Evolutionary conservation across 2,888 invertebrate genomes (phyloP), one percentile per base, ranked within the genome.

Genomic region (Prosapia bicincta): DNA sequence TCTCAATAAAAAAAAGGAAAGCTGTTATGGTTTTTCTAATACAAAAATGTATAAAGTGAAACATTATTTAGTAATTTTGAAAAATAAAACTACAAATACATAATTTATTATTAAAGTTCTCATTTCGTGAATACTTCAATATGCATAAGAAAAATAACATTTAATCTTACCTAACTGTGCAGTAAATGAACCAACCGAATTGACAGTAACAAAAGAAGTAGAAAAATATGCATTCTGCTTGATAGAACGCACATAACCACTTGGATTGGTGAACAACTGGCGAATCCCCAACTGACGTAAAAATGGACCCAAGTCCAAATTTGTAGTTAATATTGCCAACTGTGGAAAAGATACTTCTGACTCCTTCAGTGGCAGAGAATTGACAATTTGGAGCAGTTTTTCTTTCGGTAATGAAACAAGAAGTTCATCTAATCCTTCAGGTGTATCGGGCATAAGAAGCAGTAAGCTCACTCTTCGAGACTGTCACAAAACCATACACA

Each of bases 191-290:
- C 81, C 82, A 13, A 83, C 82, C 1, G 83, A 82, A 76, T 83
- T 83, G 43, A 83, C 79, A 7, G 83, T 81, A n/a, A 81, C 81
- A 72, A 83, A 83, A 20, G 83, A 82, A 10, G 83, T 82, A 23
- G 83, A 82, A 75, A 83, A 82, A 78, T 82, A 83, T 10, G 82
- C 82, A 72, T 82, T 82, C 74, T 83, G 83, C 28, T 75, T 77
- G 28, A 75, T 71, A 10, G 69, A 71, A 3, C 75, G 68, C 9
- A 77, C 74, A 20, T 75, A 66, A 38, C 43, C 72, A 25, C 70
- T 43, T 1, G 78, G 75, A 54, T 78, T 68, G 54, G 80, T 80
- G 72, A 82, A 82, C 23, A 77, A 79, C 7, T 79, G 77, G 28
- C 79, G 77, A 1, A 83, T 69, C 43, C 83, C 82, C 7, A 82